Evolutionary conservation across 2,113 vertebrate genomes (phyloP), one percentile per base, ranked within the genome.

Genomic region (Solenodon paradoxus): DNA sequence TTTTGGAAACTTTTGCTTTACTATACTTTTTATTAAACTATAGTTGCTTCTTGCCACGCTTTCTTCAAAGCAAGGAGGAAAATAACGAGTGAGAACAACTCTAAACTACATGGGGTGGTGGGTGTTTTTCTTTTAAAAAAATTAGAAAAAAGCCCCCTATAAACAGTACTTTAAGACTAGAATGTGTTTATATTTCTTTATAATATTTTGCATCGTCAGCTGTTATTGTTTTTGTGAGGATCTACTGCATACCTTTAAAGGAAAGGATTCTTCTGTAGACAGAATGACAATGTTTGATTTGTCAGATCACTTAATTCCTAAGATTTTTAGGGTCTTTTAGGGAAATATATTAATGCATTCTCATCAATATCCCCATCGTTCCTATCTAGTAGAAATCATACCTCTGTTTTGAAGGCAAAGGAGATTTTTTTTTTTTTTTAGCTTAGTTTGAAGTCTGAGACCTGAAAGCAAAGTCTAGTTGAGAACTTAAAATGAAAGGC

Each of bases 391-490:
- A 3, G 47, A 71, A 82, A 51, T 79, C 7, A 1, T 78, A n/a
- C 79, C 30, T 80, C 30, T 2, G 13, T 85, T 92, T 89, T 88
- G 13, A 6, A 84, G 17, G 82, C 40, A 61, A 55, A 95, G 17
- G 49, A 92, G 15, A 68, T 13, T 63, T 5, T 28, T 15, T 16
- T 64, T n/a, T 15, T 19, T 63, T 90, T 79, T 86, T 11, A 90
- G 30, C 15, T 90, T 63, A 40, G n/a, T 91, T 88, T 90, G 79
- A 92, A 92, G 66, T 15, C 63, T 91, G 82, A 80, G 30, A 12
- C 49, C 84, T 91, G 49, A 81, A 81, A 81, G 22, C 22, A 15
- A 83, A 78, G 26, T n/a, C 68, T 9, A 69, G 9, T 30, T 13
- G 26, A 51, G 20, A 20, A n/a, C 24, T 75, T 69, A n/a, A 78